phyloP scores from a whole-genome alignment of 2,113 vertebrate species.

The Haplochromis burtoni region DNA sequence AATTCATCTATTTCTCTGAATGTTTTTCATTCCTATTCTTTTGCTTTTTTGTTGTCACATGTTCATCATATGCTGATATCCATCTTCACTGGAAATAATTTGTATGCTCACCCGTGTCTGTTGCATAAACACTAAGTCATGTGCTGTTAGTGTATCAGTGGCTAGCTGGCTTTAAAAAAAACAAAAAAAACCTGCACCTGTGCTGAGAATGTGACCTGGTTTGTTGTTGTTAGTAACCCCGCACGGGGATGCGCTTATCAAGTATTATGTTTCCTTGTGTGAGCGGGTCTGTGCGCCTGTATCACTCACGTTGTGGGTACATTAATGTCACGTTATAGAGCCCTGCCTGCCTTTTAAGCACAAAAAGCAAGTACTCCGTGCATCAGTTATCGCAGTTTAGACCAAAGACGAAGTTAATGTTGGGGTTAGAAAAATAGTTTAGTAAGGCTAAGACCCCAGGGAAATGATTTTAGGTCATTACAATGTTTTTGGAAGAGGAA shows the following conservation, averaged over 20 bases:
- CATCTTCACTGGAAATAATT: background rate
- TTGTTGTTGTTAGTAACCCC: slow-evolving; percentile 31
- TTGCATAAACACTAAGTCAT: background rate
- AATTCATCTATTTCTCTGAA: background rate
- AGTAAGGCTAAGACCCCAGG: background rate
- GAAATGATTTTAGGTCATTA: background rate
- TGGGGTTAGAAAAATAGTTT: background rate
- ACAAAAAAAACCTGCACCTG: background rate
- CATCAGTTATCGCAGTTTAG: background rate
- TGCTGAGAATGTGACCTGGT: background rate
- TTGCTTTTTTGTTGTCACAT: background rate
- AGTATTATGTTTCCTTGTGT: background rate
- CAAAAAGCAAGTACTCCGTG: background rate
- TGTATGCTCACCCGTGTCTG: background rate
- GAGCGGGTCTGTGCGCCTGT: background rate
- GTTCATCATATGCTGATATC: background rate
- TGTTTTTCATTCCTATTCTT: background rate
- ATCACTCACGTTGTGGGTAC: background rate
- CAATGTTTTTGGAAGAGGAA: background rate
- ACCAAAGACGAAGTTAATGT: background rate
- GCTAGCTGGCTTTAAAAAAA: background rate
- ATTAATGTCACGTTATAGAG: background rate
- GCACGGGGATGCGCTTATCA: background rate
- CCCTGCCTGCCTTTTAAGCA: background rate
- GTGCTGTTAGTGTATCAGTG: background rate